phyloP scores from a whole-genome alignment of 2,797 vertebrate genomes.

The Argya squamiceps region DNA sequence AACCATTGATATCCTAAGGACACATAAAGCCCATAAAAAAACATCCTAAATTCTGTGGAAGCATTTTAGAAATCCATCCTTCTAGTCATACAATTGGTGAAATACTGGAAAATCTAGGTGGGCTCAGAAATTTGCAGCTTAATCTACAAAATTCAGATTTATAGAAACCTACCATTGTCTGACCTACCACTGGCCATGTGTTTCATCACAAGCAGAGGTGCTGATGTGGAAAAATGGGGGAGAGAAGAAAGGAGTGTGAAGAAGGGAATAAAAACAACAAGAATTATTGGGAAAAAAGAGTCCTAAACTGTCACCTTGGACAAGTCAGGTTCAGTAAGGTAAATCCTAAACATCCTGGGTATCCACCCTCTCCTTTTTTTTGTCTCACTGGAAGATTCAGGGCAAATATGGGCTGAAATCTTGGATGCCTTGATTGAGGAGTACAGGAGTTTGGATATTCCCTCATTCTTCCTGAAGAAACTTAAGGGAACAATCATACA shows the following conservation, averaged over 20 bases:
- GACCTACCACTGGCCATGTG: rapidly evolving
- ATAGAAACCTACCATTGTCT: neutral
- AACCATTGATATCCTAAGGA: neutral
- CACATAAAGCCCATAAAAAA: rapidly evolving
- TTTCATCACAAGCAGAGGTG: neutral
- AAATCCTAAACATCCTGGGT: neutral
- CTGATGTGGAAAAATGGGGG: rapidly evolving
- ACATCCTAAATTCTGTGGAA: neutral
- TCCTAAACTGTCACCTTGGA: neutral
- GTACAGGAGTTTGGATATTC: neutral
- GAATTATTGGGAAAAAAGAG: neutral
- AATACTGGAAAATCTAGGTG: neutral
- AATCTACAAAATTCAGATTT: neutral
- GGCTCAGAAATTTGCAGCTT: neutral
- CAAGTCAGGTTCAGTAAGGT: neutral
- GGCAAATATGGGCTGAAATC: neutral
- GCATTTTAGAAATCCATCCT: neutral
- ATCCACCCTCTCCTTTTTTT: neutral
- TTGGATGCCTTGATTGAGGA: neutral
- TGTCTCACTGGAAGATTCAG: neutral
- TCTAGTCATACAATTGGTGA: neutral
- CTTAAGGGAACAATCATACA: neutral
- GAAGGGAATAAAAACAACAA: neutral
- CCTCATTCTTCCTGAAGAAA: neutral
- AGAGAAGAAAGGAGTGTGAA: neutral